phyloP scores from a whole-genome alignment of 2,797 vertebrate species.

The Argya squamiceps region DNA sequence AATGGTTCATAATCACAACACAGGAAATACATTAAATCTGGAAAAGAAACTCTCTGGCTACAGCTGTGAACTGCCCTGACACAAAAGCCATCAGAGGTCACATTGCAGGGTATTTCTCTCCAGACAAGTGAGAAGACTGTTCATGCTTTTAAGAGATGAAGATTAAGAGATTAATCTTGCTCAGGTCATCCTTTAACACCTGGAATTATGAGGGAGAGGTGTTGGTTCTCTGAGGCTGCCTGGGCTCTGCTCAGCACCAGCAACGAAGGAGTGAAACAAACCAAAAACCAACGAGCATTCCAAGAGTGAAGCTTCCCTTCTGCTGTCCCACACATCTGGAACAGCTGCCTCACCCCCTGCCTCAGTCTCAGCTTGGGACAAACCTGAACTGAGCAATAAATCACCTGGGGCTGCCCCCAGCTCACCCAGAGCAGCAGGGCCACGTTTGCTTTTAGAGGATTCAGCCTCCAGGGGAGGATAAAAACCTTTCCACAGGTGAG shows the following conservation, averaged over 20 bases:
- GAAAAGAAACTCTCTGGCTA: neutral
- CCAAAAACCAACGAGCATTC: rapidly evolving
- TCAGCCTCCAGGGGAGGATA: rapidly evolving
- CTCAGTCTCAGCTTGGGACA: neutral
- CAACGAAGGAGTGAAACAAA: neutral
- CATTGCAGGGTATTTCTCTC: neutral
- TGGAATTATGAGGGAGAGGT: rapidly evolving
- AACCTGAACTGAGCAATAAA: rapidly evolving
- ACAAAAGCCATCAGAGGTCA: neutral
- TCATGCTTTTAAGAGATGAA: neutral
- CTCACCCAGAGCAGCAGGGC: neutral
- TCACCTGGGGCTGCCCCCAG: neutral
- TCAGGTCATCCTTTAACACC: neutral
- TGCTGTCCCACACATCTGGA: neutral
- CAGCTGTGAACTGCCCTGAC: neutral
- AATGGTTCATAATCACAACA: neutral
- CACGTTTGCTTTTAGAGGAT: neutral
- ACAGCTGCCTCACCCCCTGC: neutral
- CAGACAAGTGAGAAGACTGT: neutral
- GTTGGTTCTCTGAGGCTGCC: neutral
- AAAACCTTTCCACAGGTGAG: neutral
- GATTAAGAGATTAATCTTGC: neutral
- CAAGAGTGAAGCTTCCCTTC: neutral
- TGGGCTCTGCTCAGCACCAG: neutral
- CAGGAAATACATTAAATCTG: neutral